Evolutionary conservation across 2,113 vertebrate genomes (phyloP).

Genomic region (Bufo gargarizans): DNA sequence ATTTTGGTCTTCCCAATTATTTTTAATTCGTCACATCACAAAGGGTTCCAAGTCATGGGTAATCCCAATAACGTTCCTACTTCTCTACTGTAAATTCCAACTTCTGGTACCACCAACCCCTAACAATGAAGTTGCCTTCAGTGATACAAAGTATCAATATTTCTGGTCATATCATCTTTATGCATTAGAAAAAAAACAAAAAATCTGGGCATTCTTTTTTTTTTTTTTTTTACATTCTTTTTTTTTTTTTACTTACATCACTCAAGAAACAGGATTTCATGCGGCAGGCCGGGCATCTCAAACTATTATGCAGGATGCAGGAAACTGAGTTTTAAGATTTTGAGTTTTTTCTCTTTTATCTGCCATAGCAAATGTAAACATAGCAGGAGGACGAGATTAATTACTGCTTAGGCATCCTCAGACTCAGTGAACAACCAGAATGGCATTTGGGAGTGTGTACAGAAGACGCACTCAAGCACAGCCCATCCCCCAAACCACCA

Average conservation of each 20-base stretch:
- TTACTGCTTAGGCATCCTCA: background rate
- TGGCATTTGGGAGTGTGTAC: background rate
- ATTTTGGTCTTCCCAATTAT: no score
- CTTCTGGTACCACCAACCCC: background rate
- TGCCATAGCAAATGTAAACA: constrained; percentile 19
- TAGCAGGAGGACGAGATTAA: background rate
- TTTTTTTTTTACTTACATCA: background rate
- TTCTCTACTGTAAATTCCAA: background rate
- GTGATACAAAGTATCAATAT: background rate
- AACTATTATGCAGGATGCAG: constrained; percentile 13
- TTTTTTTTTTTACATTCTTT: background rate
- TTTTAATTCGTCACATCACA: no score
- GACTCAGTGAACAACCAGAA: background rate
- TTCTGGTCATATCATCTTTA: background rate
- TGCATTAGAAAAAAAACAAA: background rate
- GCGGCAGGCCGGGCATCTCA: constrained; percentile 33
- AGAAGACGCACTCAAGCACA: background rate
- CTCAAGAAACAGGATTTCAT: constrained; percentile 24
- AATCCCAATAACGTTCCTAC: no score
- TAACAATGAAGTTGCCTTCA: background rate
- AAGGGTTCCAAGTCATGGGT: no score
- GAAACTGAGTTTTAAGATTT: background rate
- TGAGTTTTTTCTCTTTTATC: background rate
- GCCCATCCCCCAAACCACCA: background rate
- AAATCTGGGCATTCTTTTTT: constrained; percentile 23